Conservation (phyloP, 2,113 vertebrate species). For the Ceyx melanurus region DNA sequence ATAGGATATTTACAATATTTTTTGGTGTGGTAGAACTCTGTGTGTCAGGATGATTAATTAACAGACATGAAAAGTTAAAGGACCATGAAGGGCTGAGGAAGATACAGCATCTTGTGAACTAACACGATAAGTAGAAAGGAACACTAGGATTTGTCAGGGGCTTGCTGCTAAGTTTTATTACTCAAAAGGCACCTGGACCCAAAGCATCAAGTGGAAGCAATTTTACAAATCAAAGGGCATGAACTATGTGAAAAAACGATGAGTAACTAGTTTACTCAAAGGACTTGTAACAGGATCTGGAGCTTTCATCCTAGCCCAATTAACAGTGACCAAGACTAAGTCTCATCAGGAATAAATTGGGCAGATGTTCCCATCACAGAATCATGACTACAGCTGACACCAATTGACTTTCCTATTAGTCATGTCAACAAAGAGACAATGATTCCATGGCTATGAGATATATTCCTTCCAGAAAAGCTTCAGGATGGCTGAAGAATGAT, state of each 20-base stretch:
- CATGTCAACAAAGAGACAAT: conserved; percentile 8
- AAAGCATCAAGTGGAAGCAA: conserved; percentile 59
- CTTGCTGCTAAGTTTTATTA: background rate
- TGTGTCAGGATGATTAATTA: conserved; percentile 63
- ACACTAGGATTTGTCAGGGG: background rate
- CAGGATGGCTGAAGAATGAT: conserved; percentile 9
- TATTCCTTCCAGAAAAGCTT: conserved; percentile 12
- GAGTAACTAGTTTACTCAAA: conserved; percentile 33
- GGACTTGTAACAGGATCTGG: conserved; percentile 31
- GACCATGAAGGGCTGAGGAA: background rate
- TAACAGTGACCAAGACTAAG: conserved; percentile 36
- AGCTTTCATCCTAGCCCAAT: conserved; percentile 42
- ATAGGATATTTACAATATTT: conserved; percentile 53
- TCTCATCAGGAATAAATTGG: conserved; percentile 18
- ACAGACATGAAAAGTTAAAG: conserved; percentile 26
- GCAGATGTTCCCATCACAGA: conserved; percentile 40
- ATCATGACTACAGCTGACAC: conserved; percentile 59
- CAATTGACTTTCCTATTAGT: conserved; percentile 53
- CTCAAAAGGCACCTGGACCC: conserved; percentile 12
- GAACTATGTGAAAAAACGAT: conserved; percentile 23
- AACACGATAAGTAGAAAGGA: background rate
- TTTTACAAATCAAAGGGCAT: conserved; percentile 59
- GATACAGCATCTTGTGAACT: background rate
- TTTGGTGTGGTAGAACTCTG: background rate
- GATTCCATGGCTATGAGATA: conserved; percentile 43